Evolutionary conservation across 2,888 invertebrate genomes (phyloP), one percentile per base, ranked within the genome.

Genomic region (Atherix ibis): DNA sequence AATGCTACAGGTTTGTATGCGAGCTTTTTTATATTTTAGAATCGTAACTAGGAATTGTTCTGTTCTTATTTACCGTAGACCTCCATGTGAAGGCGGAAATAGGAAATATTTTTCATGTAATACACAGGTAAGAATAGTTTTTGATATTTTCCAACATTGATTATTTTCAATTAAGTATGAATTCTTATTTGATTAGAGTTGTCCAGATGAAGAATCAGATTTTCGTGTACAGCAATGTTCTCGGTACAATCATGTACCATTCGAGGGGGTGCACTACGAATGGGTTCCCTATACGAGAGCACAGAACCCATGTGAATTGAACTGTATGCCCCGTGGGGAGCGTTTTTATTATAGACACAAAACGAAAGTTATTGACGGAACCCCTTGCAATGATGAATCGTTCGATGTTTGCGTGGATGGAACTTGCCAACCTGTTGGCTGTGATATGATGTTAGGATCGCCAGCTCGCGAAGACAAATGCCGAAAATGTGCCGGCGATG

Each of bases 341-440:
- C 69, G 85, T 40, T 91, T 95, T 64, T 94, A 92, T 65, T 87
- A 82, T 63, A 71, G 84, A 13, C 87, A 89, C 52, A 76, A 75
- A 46, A 64, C 70, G 40, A 75, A 77, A 56, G 81, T 95, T 43
- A 67, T 76, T 41, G 80, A 97, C 66, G 79, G 89, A 26, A 89
- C 87, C 28, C 67, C 76, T 46, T 84, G 89, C 59, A 74, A 73
- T 49, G 73, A 84, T 39, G 82, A 84, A 50, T 73, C 74, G 25
- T 72, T 81, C 47, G 87, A 95, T 52, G 82, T 97, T 45, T 98
- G 97, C 57, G 94, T 98, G 34, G 76, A 88, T 54, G 97, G 97
- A 37, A 71, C 72, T 54, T 98, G 97, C 54, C 74, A 84, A 74
- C 75, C 81, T 6, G 87, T 94, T 27, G 95, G 95, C 36, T 95